These are phyloP conservation scores for Leuciscus idus DNA, from an alignment of 2,113 vertebrate genomes.

Conservation along the genomic window DNA sequence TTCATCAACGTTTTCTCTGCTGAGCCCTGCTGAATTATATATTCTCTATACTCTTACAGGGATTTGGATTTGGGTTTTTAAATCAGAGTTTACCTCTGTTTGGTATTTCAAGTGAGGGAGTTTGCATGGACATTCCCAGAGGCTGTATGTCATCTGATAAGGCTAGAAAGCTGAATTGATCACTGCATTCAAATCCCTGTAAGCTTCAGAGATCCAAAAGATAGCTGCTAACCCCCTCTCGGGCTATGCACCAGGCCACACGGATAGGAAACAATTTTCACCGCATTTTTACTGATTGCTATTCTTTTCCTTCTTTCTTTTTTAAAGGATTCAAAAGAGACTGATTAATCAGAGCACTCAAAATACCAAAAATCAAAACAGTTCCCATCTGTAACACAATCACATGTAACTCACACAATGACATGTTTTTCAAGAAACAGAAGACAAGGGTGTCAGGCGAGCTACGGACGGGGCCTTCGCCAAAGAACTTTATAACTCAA, in stretches of 20 bases:
- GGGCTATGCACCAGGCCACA: constrained; percentile 65
- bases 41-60: neutral
- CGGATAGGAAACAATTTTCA: constrained; percentile 73
- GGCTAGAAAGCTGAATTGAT: constrained; percentile 64
- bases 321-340: constrained; percentile 57
- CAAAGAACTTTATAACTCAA: no score
- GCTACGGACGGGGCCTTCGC: no score
- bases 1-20: neutral
- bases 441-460: neutral
- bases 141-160: constrained; percentile 73
- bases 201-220: constrained; percentile 70
- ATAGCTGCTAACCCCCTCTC: constrained; percentile 64
- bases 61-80: neutral
- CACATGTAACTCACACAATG: constrained; percentile 43
- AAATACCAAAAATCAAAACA: constrained; percentile 64
- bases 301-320: constrained; percentile 36
- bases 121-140: constrained; percentile 53
- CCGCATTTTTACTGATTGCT: constrained; percentile 72
- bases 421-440: constrained; percentile 14
- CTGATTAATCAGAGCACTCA: constrained; percentile 66
- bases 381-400: constrained; percentile 65
- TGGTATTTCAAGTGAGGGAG: constrained; percentile 36
- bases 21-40: neutral
- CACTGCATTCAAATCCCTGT: constrained; percentile 69
- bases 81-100: constrained; percentile 33